Conservation (phyloP, 2,888 invertebrate genomes). For the Thecocarcelia acutangulata region DNA sequence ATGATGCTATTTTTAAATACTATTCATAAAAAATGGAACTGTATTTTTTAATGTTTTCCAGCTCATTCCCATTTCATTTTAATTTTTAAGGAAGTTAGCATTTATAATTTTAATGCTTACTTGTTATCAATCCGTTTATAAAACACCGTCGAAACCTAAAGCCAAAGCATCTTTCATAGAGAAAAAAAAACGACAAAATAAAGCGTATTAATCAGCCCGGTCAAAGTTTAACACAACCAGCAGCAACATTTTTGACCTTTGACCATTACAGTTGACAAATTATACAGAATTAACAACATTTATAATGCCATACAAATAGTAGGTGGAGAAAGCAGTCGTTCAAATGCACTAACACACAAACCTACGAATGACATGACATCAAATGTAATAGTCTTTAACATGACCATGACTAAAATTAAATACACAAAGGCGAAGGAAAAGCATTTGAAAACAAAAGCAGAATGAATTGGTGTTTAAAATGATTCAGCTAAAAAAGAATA, state of each 20-base stretch:
- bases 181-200: neutral
- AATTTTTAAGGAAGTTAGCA: too few relatives aligned
- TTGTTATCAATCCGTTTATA: neutral
- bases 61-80: too few relatives aligned
- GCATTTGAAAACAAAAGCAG: constrained; percentile 4
- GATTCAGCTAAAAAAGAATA: constrained; percentile 54
- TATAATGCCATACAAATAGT: constrained; percentile 38
- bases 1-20: too few relatives aligned
- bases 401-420: constrained; percentile 54
- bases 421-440: constrained; percentile 4
- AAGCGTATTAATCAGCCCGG: constrained; percentile 36
- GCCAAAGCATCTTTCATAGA: neutral
- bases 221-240: constrained; percentile 27
- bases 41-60: too few relatives aligned
- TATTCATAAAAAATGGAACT: too few relatives aligned
- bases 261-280: constrained; percentile 60
- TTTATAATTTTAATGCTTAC: too few relatives aligned
- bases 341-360: neutral
- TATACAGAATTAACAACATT: constrained; percentile 64
- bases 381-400: constrained; percentile 45
- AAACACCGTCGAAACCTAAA: constrained; percentile 23
- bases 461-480: constrained; percentile 52
- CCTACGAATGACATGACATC: constrained; percentile 2
- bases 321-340: constrained; percentile 1
- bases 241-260: constrained; percentile 51